phyloP scores from a whole-genome alignment of 2,113 vertebrate species.

The Baryphthengus martii region DNA sequence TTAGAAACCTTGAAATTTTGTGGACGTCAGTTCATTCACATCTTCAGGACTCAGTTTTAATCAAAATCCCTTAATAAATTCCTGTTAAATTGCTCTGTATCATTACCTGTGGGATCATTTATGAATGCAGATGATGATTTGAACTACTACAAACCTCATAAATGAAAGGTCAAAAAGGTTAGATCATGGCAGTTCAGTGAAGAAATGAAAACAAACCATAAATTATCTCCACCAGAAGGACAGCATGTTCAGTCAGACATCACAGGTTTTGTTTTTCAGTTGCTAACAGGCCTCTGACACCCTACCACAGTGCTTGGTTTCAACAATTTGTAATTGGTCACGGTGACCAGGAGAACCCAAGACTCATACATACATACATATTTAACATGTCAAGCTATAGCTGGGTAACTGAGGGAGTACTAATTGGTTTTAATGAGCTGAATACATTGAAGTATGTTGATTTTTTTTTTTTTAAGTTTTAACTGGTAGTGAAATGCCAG shows the following conservation, averaged over 20 bases:
- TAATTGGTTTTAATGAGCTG: neutral
- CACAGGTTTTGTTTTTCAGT: neutral
- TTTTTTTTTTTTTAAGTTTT: neutral
- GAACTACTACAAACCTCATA: constrained; percentile 37
- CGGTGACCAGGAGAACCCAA: neutral
- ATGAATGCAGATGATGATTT: constrained; percentile 34
- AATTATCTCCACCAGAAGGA: constrained; percentile 45
- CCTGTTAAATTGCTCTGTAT: constrained; percentile 18
- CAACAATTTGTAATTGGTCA: neutral
- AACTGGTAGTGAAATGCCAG: neutral
- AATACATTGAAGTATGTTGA: neutral
- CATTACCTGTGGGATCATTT: constrained; percentile 48
- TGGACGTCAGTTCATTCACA: neutral
- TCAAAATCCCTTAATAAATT: constrained; percentile 55
- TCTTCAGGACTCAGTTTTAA: constrained; percentile 15
- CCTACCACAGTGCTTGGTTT: neutral
- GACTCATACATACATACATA: rapidly evolving
- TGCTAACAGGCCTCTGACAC: neutral
- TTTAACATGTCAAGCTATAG: neutral
- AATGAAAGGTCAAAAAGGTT: constrained; percentile 51
- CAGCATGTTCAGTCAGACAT: constrained; percentile 31
- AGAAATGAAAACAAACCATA: constrained; percentile 63
- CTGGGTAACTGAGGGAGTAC: neutral
- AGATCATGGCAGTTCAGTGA: constrained; percentile 16
- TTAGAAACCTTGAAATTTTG: constrained; percentile 40